Evolutionary conservation across 2,113 vertebrate species (phyloP).

Genomic region (Ceyx melanurus): DNA sequence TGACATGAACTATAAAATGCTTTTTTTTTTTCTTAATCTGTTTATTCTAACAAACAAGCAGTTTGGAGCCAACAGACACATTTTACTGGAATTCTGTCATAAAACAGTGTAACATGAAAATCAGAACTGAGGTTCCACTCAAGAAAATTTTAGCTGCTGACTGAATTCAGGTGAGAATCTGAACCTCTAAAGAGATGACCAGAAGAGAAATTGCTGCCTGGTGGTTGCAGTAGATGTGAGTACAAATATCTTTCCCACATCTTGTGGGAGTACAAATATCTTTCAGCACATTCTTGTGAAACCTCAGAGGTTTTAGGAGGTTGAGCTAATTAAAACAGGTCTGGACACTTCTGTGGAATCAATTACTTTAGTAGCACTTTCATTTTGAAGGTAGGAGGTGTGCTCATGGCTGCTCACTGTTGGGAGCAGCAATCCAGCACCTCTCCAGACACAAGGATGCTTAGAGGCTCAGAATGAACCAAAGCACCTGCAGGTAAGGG

Average conservation of each 20-base stretch:
- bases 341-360: background rate
- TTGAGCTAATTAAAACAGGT: background rate
- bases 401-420: background rate
- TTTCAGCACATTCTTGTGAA: background rate
- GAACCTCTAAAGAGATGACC: background rate
- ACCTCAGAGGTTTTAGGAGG: background rate
- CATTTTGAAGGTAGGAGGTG: background rate
- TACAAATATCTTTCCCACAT: background rate
- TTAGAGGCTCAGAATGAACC: background rate
- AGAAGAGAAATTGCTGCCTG: background rate
- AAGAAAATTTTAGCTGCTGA: background rate
- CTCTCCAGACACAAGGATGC: background rate
- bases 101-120: background rate
- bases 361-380: background rate
- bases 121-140: background rate
- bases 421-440: background rate
- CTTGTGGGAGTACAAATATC: background rate
- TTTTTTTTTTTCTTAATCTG: background rate
- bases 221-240: background rate
- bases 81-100: background rate
- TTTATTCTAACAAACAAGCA: background rate
- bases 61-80: background rate
- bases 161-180: background rate
- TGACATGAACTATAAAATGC: background rate
- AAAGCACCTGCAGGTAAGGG: accelerated